Evolutionary conservation across 2,888 invertebrate genomes (phyloP).

Genomic region (Sphecodes monilicornis): DNA sequence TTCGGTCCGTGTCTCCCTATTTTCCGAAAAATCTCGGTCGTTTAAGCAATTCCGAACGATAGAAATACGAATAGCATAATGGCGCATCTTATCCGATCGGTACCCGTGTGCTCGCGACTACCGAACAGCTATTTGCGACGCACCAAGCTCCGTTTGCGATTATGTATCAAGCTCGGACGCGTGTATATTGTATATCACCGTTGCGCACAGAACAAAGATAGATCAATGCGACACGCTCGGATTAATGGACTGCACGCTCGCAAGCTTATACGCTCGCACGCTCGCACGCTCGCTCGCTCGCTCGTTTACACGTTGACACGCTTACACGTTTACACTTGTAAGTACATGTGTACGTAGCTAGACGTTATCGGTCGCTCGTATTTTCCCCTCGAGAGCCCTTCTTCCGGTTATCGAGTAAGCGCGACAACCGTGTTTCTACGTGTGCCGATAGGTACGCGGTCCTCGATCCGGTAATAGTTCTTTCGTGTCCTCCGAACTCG

Average conservation of each 20-base stretch:
- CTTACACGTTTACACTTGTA: too few species aligned
- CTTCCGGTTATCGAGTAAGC: constrained; percentile 71
- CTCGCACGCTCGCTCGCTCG: constrained; percentile 62
- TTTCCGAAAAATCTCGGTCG: not conserved
- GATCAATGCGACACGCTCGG: constrained; percentile 83
- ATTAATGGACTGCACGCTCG: constrained; percentile 81
- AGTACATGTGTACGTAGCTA: constrained; percentile 65
- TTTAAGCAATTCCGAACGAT: constrained; percentile 21
- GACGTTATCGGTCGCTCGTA: constrained; percentile 79
- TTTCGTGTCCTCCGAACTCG: not conserved
- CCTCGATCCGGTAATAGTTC: constrained; percentile 11
- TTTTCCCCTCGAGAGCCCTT: constrained; percentile 76
- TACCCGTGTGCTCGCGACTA: constrained; percentile 18
- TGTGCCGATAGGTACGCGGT: not conserved
- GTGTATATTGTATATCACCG: constrained; percentile 71
- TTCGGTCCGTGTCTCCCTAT: too few species aligned
- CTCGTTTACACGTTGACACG: constrained; percentile 49
- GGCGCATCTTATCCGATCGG: constrained; percentile 7
- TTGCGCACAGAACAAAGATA: constrained; percentile 80
- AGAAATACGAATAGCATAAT: constrained; percentile 6
- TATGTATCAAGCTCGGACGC: constrained; percentile 78
- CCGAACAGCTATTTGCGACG: constrained; percentile 69
- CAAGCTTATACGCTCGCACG: constrained; percentile 54
- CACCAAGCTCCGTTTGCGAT: constrained; percentile 70
- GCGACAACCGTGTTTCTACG: constrained; percentile 26